Evolutionary conservation across 92 coral and sea anemone genomes (phyloP), one percentile per base, ranked within the genome.

Genomic region (Porites lobata): DNA sequence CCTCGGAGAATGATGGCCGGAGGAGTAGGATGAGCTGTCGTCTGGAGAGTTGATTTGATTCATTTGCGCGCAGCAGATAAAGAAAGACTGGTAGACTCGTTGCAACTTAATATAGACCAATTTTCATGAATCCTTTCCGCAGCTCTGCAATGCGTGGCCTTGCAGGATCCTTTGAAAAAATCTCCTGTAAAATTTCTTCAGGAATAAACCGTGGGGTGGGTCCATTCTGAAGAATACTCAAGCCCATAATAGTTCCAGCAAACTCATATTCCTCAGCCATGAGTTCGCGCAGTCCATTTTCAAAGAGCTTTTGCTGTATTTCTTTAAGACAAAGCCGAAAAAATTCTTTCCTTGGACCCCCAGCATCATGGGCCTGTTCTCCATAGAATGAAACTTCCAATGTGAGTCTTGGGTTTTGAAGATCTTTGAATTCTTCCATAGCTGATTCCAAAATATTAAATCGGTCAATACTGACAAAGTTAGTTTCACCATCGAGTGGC

Each of bases 201-300:
- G 88, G 22, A 43, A 90, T 12, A 58, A 93, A 90, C 79, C 92
- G 77, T 69, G 94, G 96, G 67, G 88, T 83, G 26, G 83, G 22
- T n/a, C 96, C 92, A 85, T 94, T 94, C 81, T 94, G 94, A 67
- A 91, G 81, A 68, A 91, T 88, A 85, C 92, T 93, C 29, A 83
- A 47, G 50, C 90, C 89, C 94, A 83, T 88, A 38, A 92, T 84
- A 53, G 80, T 47, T 24, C 90, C 90, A 70, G 61, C 90, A 59
- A 59, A 73, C 38, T 20, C 80, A 73, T 92, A 92, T 69, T 92
- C 95, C 17, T 89, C 82, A 18, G 79, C 84, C 20, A 89, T 20
- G 63, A 21, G 91, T 58, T 65, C 87, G 54, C 81, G 70, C 21
- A 92, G 90, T 29, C 95, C 88, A 73, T 80, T 64, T 29, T 92